Percentiles rank a stretch among this genome's conserved stretches.
These are phyloP conservation scores for Proisotoma minuta DNA, from an alignment of 2,888 invertebrate genomes.

Conservation along the genomic window DNA sequence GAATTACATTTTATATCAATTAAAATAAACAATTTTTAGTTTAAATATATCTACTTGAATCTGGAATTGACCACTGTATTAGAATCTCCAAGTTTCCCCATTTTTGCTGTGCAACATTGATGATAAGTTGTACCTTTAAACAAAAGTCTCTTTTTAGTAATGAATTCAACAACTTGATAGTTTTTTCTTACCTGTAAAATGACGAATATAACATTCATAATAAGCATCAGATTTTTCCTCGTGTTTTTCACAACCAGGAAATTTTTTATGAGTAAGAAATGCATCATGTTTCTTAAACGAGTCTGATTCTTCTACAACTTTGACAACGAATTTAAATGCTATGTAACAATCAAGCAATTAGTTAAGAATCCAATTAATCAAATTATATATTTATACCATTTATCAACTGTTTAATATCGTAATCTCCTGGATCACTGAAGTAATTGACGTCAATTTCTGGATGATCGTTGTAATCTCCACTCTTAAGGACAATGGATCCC, in stretches of 20 bases:
- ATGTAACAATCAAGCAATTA: too few relatives aligned
- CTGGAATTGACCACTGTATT: neutral
- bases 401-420: neutral
- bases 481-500: neutral
- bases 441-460: neutral
- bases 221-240: neutral
- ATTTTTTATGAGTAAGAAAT: neutral
- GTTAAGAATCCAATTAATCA: neutral
- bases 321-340: neutral
- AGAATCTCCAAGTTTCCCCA: neutral
- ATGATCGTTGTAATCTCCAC: neutral
- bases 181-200: neutral
- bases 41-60: too few relatives aligned
- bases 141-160: too few relatives aligned
- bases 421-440: neutral
- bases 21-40: too few relatives aligned
- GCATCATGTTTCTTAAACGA: neutral
- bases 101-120: neutral
- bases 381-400: neutral
- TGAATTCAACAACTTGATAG: too few relatives aligned
- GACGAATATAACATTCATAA: neutral
- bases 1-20: too few relatives aligned
- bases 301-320: neutral
- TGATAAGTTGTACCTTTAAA: neutral
- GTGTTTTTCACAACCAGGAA: neutral